These are phyloP conservation scores for Colistium nudipinnis DNA, from an alignment of 2,113 vertebrate species.

Conservation along the genomic window DNA sequence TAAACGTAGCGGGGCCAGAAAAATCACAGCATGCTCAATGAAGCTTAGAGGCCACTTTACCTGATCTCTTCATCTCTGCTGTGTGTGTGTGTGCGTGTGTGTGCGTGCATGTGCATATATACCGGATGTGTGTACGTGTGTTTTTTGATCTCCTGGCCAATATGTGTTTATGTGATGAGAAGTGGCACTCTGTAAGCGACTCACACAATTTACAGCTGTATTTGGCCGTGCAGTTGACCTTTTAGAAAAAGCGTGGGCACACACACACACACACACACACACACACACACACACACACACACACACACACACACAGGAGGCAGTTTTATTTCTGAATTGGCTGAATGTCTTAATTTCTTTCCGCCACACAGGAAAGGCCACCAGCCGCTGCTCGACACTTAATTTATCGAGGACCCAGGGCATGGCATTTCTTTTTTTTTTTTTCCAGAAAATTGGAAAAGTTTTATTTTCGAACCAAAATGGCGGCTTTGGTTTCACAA, in stretches of 20 bases:
- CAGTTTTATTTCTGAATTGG: slow-evolving; percentile 53
- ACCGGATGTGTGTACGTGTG: too few species aligned
- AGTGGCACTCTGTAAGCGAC: neutral
- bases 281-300: too few species aligned
- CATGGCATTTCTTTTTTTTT: slow-evolving; percentile 47
- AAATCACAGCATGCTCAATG: slow-evolving; percentile 56
- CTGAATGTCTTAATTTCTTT: slow-evolving; percentile 55
- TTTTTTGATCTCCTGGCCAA: neutral
- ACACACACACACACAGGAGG: too few species aligned
- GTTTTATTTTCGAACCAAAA: slow-evolving; percentile 56
- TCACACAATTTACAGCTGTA: neutral
- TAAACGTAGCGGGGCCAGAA: slow-evolving; percentile 51
- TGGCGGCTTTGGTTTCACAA: slow-evolving; percentile 36
- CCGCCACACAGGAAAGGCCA: slow-evolving; percentile 46
- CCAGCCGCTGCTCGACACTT: slow-evolving; percentile 42
- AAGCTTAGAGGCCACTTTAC: slow-evolving; percentile 64
- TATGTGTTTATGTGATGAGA: neutral
- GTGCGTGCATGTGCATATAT: slow-evolving; percentile 1
- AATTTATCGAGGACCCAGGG: slow-evolving; percentile 61
- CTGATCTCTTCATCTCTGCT: slow-evolving; percentile 43
- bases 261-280: too few species aligned
- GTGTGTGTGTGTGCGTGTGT: slow-evolving; percentile 7
- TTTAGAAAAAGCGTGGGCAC: slow-evolving; percentile 55
- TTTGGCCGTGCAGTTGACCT: slow-evolving; percentile 13
- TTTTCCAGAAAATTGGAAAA: slow-evolving; percentile 30